phyloP scores from a whole-genome alignment of 2,888 invertebrate species.

The Melieria crassipennis region DNA sequence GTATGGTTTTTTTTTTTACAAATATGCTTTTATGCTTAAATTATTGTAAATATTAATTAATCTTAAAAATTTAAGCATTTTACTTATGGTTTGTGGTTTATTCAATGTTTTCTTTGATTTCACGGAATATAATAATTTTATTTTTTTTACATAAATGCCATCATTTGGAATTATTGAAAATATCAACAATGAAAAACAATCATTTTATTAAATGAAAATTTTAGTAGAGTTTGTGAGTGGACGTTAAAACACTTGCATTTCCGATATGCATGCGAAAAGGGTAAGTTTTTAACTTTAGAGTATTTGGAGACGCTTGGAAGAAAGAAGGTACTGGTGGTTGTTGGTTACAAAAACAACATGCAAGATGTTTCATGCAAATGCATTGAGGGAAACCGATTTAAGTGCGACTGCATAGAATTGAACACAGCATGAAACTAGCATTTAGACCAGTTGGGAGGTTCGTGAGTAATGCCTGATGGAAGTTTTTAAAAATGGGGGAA shows the following conservation, averaged over 20 bases:
- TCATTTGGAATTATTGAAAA: constrained; percentile 1
- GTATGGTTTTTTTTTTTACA: no score
- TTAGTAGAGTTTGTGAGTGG: no score
- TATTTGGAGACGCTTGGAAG: not conserved
- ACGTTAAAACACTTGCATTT: not conserved
- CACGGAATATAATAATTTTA: not conserved
- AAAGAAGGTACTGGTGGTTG: not conserved
- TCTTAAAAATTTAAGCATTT: not conserved
- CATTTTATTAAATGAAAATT: no score
- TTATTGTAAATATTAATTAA: not conserved
- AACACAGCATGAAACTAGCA: no score
- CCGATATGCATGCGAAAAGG: not conserved
- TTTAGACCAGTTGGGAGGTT: no score
- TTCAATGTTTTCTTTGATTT: not conserved
- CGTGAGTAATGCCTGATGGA: no score
- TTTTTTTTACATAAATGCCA: not conserved
- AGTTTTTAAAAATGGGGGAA: no score
- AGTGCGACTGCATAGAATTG: no score
- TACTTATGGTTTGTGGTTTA: not conserved
- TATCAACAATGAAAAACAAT: no score
- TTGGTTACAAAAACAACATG: no score
- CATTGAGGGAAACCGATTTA: no score
- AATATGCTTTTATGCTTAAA: not conserved
- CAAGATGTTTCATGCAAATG: no score
- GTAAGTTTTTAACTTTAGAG: not conserved